phyloP scores from a whole-genome alignment of 2,113 vertebrate species.

The Chrysochloris asiatica region DNA sequence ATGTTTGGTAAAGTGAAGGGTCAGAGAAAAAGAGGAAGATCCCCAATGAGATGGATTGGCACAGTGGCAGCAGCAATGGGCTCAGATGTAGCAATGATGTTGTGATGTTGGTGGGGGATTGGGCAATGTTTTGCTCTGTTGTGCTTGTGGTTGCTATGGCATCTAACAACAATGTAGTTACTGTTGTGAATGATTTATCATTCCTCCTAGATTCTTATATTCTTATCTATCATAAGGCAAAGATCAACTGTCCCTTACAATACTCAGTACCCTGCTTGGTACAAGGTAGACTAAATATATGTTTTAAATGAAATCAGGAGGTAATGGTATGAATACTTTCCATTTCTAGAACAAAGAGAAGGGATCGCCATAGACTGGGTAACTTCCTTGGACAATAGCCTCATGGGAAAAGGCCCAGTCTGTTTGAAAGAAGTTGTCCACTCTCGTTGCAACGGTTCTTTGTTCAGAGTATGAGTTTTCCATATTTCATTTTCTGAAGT shows the following conservation, averaged over 20 bases:
- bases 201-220: constrained; percentile 20
- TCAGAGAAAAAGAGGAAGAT: too few species aligned
- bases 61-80: too few species aligned
- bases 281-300: not conserved
- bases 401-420: not conserved
- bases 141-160: too few species aligned
- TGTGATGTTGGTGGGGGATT: too few species aligned
- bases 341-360: not conserved
- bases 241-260: not conserved
- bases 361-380: not conserved
- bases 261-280: not conserved
- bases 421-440: constrained; percentile 16
- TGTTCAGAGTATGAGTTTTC: not conserved
- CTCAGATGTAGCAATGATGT: too few species aligned
- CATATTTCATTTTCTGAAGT: not conserved
- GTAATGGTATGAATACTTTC: not conserved
- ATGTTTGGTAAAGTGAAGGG: too few species aligned
- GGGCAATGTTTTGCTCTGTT: too few species aligned
- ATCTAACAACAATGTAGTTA: too few species aligned
- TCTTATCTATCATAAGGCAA: constrained; percentile 14
- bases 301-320: constrained; percentile 22
- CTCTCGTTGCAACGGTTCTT: not conserved
- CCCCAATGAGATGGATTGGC: too few species aligned
- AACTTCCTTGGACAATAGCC: not conserved
- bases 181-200: not conserved